These are phyloP conservation scores for Pseudococcus viburni DNA, from an alignment of 2,888 invertebrate genomes.

Conservation along the genomic window DNA sequence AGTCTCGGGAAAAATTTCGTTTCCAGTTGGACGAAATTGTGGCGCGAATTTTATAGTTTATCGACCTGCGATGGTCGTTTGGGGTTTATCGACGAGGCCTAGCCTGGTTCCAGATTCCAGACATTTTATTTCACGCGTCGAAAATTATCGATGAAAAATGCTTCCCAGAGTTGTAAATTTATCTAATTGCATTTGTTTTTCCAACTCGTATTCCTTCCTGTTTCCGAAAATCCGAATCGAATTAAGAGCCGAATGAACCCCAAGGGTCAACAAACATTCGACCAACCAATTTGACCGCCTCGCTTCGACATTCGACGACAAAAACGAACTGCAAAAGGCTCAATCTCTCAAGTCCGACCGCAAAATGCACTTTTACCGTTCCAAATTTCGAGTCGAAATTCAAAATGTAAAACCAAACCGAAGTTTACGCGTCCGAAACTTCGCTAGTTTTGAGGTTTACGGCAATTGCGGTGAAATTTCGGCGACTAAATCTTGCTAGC, in stretches of 20 bases:
- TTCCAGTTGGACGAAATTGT: not conserved
- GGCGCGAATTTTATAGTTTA: too few species aligned
- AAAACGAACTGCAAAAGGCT: not conserved
- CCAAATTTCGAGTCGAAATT: constrained; percentile 11
- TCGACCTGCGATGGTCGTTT: too few species aligned
- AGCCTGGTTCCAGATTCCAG: too few species aligned
- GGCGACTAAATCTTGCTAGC: constrained; percentile 4
- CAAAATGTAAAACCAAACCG: not conserved
- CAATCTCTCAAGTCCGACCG: not conserved
- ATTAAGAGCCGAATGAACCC: not conserved
- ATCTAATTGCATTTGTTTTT: too few species aligned
- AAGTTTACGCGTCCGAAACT: constrained; percentile 23
- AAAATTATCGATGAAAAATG: too few species aligned
- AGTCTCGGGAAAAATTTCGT: not conserved
- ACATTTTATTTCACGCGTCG: too few species aligned
- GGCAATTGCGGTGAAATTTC: constrained; percentile 12
- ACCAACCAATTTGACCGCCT: not conserved
- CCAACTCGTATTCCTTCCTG: too few species aligned
- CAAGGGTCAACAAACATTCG: not conserved
- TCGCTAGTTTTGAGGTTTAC: not conserved
- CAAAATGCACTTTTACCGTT: not conserved
- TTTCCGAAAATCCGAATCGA: not conserved
- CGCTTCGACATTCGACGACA: not conserved
- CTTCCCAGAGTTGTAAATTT: too few species aligned
- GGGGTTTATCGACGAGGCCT: too few species aligned